phyloP scores from a whole-genome alignment of 92 coral and sea anemone genomes.

The Zoanthus gigantus region DNA sequence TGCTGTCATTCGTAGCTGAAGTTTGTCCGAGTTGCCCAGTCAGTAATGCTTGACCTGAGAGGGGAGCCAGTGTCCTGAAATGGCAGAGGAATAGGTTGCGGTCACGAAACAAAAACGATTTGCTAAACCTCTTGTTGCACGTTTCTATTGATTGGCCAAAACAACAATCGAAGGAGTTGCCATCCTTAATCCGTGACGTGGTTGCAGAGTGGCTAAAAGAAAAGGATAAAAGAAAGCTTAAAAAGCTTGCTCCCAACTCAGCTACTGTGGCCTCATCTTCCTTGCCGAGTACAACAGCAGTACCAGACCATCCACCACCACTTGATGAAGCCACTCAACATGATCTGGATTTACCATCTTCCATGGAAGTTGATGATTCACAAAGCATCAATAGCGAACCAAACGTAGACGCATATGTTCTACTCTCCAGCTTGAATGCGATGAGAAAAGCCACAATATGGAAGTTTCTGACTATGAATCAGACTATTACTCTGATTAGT shows the following conservation, averaged over 20 bases:
- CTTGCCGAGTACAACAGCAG: slow-evolving; percentile 32
- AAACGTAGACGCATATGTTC: slow-evolving; percentile 43
- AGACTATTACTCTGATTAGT: slow-evolving; percentile 46
- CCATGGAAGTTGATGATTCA: slow-evolving; percentile 47
- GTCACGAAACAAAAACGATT: slow-evolving; percentile 36
- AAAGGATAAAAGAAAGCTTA: slow-evolving; percentile 42
- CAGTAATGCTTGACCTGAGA: slow-evolving; percentile 60
- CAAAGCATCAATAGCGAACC: slow-evolving; percentile 26
- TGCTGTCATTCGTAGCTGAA: slow-evolving; percentile 43
- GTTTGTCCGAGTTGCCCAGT: slow-evolving; percentile 55
- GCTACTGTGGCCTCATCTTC: slow-evolving; percentile 46
- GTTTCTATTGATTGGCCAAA: slow-evolving; percentile 45
- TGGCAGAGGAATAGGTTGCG: slow-evolving; percentile 52
- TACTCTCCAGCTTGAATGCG: slow-evolving; percentile 50
- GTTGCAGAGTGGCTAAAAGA: slow-evolving; percentile 42
- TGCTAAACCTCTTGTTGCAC: slow-evolving; percentile 41
- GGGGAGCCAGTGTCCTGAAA: slow-evolving; percentile 53
- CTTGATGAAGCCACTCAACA: slow-evolving; percentile 26
- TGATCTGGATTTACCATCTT: slow-evolving; percentile 17
- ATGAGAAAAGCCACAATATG: slow-evolving; percentile 39
- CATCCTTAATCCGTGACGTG: slow-evolving; percentile 31
- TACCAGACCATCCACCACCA: slow-evolving; percentile 30
- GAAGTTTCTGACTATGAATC: slow-evolving; percentile 61
- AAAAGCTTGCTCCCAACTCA: slow-evolving; percentile 55
- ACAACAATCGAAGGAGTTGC: slow-evolving; percentile 52